Conservation (phyloP, 2,888 invertebrate genomes). For the Stratiomys singularior region DNA sequence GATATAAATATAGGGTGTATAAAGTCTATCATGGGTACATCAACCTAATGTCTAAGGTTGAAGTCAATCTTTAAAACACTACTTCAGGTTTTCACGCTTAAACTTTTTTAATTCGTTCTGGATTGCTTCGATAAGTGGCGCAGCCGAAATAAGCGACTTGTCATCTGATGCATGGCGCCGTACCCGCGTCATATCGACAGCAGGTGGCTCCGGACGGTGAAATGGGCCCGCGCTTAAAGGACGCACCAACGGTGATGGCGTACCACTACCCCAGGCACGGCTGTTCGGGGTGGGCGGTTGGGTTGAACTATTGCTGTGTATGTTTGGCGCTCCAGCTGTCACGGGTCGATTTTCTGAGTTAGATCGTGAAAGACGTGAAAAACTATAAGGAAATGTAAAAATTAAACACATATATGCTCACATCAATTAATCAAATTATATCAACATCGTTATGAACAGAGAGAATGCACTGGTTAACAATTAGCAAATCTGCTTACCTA, state of each 20-base stretch:
- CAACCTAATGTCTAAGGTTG: neutral
- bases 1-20: too few species aligned
- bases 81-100: slow-evolving; percentile 56
- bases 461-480: too few species aligned
- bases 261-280: slow-evolving; percentile 68
- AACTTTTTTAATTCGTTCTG: slow-evolving; percentile 73
- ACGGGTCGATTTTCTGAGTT: slow-evolving; percentile 60
- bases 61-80: slow-evolving; percentile 12
- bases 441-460: too few species aligned
- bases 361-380: slow-evolving; percentile 56
- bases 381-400: too few species aligned
- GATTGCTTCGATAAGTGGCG: slow-evolving; percentile 85
- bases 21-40: neutral
- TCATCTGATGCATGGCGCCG: slow-evolving; percentile 56
- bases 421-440: too few species aligned
- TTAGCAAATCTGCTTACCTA: too few species aligned
- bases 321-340: slow-evolving; percentile 62
- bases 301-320: slow-evolving; percentile 61
- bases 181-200: slow-evolving; percentile 56
- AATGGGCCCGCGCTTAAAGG: slow-evolving; percentile 76
- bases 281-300: slow-evolving; percentile 65
- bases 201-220: slow-evolving; percentile 67
- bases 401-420: neutral
- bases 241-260: slow-evolving; percentile 68
- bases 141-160: slow-evolving; percentile 75